phyloP scores from a whole-genome alignment of 2,888 invertebrate species.

The Tenthredo scrophulariae region DNA sequence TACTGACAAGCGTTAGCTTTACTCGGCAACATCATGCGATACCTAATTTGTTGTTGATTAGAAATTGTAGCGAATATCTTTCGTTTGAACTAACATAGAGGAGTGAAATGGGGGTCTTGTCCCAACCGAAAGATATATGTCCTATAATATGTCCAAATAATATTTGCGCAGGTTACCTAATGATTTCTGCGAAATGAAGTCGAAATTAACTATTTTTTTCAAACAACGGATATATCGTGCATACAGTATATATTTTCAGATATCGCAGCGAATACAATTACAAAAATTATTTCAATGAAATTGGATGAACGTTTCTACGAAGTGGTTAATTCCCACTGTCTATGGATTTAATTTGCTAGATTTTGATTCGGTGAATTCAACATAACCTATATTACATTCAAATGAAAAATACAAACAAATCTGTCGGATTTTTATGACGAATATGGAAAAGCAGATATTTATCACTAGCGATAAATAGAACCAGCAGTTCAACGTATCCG shows the following conservation, averaged over 20 bases:
- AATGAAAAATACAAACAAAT: constrained; percentile 10
- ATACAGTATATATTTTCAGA: not conserved
- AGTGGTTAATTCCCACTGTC: not conserved
- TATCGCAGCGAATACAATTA: not conserved
- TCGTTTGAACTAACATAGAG: not conserved
- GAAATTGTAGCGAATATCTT: not conserved
- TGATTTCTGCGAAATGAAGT: not conserved
- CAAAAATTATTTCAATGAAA: not conserved
- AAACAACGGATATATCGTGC: not conserved
- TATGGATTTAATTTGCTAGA: not conserved
- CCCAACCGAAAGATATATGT: not conserved
- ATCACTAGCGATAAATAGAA: not conserved
- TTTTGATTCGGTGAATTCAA: not conserved
- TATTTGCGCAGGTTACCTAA: not conserved
- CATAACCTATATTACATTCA: not conserved
- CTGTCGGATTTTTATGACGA: not conserved
- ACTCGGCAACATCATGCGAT: not conserved
- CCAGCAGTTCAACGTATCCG: not conserved
- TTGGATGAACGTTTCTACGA: not conserved
- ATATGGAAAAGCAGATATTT: constrained; percentile 7
- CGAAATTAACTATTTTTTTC: not conserved
- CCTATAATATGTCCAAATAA: not conserved
- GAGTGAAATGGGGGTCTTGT: not conserved
- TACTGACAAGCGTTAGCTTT: not conserved
- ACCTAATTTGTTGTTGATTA: constrained; percentile 11